phyloP scores from a whole-genome alignment of 2,888 invertebrate species.

The Andrena camellia region DNA sequence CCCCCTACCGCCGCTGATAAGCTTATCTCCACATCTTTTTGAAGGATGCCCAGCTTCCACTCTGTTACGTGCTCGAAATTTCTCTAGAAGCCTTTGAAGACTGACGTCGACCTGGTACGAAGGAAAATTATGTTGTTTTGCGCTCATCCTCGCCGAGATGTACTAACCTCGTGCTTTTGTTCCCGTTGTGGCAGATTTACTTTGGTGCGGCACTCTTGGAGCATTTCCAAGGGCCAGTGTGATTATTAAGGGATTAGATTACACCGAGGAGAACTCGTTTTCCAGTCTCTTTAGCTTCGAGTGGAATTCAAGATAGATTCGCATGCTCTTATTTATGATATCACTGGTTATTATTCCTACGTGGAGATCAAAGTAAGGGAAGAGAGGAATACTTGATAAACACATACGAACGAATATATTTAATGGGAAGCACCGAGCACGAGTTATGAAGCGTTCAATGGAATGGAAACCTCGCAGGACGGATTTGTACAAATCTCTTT shows the following conservation, averaged over 20 bases:
- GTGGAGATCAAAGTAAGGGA: too few species aligned
- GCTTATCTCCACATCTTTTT: constrained; percentile 22
- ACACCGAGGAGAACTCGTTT: too few species aligned
- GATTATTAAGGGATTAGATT: too few species aligned
- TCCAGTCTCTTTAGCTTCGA: too few species aligned
- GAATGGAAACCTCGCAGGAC: not conserved
- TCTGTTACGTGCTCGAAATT: constrained; percentile 11
- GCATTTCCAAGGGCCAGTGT: too few species aligned
- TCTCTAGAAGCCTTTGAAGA: not conserved
- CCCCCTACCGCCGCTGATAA: constrained; percentile 22
- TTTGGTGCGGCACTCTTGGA: too few species aligned
- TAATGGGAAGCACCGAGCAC: not conserved
- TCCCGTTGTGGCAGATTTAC: too few species aligned
- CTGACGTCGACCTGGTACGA: not conserved
- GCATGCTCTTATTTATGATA: too few species aligned
- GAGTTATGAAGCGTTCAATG: not conserved
- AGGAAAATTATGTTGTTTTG: not conserved
- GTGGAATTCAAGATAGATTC: too few species aligned
- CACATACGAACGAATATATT: not conserved
- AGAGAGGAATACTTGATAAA: not conserved
- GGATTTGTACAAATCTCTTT: constrained; percentile 31
- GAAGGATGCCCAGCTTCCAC: not conserved
- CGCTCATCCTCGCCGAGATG: not conserved
- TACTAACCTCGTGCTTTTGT: too few species aligned
- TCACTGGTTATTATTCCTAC: too few species aligned